Evolutionary conservation across 1,140 invertebrate genomes (phyloP).

Genomic region (Caenorhabditis latens): DNA sequence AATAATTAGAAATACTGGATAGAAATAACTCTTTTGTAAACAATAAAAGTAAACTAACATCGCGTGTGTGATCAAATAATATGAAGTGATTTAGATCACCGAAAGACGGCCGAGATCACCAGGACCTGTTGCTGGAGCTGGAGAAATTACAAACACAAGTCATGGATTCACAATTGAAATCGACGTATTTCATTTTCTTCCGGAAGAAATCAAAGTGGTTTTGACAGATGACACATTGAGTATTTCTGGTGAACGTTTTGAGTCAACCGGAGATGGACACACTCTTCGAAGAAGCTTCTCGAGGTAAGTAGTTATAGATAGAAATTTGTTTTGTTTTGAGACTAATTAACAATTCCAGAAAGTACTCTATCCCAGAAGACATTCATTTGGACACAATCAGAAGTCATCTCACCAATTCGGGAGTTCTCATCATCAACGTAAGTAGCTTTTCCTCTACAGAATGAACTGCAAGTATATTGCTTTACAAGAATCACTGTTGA

Average conservation of each 20-base stretch:
- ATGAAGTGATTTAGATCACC: slow-evolving; percentile 53
- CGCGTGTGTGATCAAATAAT: slow-evolving; percentile 19
- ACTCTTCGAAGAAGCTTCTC: slow-evolving; percentile 64
- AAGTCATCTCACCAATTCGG: slow-evolving; percentile 64
- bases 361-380: slow-evolving; percentile 62
- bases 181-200: slow-evolving; percentile 68
- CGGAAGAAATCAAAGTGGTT: slow-evolving; percentile 69
- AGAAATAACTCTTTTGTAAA: slow-evolving; percentile 11
- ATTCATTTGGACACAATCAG: slow-evolving; percentile 65
- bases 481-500: too few species aligned
- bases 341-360: neutral
- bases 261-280: slow-evolving; percentile 63
- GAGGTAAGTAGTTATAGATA: slow-evolving; percentile 58
- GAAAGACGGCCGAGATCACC: slow-evolving; percentile 66
- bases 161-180: slow-evolving; percentile 70
- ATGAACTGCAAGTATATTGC: too few species aligned
- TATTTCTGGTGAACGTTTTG: slow-evolving; percentile 66
- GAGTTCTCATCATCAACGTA: slow-evolving; percentile 66
- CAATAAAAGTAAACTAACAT: neutral
- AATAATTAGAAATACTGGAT: neutral
- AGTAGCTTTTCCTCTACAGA: slow-evolving; percentile 23
- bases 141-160: slow-evolving; percentile 70
- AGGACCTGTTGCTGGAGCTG: slow-evolving; percentile 66
- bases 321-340: neutral
- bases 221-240: slow-evolving; percentile 65